A percentile compares a stretch with the other conserved stretches of the same genome.
These are phyloP conservation scores for Imbricaverruca yamaguchii DNA, from an alignment of 2,888 invertebrate genomes.

Conservation along the genomic window DNA sequence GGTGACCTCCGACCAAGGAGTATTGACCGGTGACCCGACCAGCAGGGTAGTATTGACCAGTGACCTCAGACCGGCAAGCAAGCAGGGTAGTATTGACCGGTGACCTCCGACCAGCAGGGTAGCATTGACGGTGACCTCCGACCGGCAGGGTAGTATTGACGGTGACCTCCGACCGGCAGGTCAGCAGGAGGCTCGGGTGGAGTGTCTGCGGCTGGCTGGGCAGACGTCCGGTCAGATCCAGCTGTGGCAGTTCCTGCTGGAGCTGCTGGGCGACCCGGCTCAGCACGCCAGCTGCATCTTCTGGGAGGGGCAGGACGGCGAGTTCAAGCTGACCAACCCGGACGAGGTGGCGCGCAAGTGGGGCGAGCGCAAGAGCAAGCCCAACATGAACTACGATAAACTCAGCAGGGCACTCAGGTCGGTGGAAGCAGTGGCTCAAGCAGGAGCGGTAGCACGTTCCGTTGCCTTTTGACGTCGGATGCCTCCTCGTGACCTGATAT, in stretches of 20 bases:
- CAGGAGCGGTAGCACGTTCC: too few species aligned
- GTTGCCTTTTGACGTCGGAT: too few species aligned
- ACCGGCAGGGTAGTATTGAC: background rate
- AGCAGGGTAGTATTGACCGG: too few species aligned
- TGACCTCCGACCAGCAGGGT: background rate
- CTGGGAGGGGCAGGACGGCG: conserved; percentile 94
- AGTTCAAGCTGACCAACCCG: conserved; percentile 91
- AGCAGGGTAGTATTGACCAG: too few species aligned
- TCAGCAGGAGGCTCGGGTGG: conserved; percentile 4
- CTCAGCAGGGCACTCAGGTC: conserved; percentile 79
- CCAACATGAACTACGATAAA: conserved; percentile 98
- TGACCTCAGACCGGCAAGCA: too few species aligned
- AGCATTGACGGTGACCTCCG: too few species aligned
- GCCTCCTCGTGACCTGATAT: too few species aligned
- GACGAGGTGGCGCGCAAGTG: conserved; percentile 91
- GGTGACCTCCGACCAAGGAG: too few species aligned
- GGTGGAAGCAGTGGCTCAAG: too few species aligned
- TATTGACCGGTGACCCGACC: background rate
- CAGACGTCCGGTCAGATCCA: conserved; percentile 78
- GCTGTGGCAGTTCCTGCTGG: conserved; percentile 96
- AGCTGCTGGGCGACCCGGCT: conserved; percentile 87
- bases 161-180: background rate
- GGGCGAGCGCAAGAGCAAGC: conserved; percentile 93
- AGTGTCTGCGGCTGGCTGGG: conserved; percentile 43
- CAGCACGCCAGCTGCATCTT: conserved; percentile 78